Percentiles rank a stretch among this genome's conserved stretches.
phyloP scores from a whole-genome alignment of 2,113 vertebrate genomes.

The Falcunculus frontatus region DNA sequence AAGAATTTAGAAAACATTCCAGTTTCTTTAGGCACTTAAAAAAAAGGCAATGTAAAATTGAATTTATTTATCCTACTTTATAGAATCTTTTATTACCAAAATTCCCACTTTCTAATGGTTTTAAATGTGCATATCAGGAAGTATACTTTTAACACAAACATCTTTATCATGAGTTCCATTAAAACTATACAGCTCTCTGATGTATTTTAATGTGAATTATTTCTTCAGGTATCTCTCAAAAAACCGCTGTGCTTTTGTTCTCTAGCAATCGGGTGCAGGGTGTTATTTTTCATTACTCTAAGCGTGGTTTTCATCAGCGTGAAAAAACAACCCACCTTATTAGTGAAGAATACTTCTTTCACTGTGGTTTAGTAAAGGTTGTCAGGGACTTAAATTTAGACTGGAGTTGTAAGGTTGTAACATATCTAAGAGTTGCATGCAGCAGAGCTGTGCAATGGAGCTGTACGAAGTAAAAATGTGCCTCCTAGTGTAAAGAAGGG shows the following conservation, averaged over 20 bases:
- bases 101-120: not conserved
- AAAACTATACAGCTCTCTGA: not conserved
- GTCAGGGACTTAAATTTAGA: not conserved
- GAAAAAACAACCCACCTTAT: not conserved
- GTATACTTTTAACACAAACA: not conserved
- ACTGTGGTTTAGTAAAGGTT: not conserved
- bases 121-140: not conserved
- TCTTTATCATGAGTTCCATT: not conserved
- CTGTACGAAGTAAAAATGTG: slow-evolving; percentile 55
- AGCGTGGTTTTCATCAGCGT: not conserved
- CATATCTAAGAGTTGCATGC: not conserved
- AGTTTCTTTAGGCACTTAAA: not conserved
- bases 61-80: not conserved
- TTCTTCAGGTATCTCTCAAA: not conserved
- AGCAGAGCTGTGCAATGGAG: not conserved
- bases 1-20: not conserved
- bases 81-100: not conserved
- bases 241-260: not conserved
- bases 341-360: not conserved
- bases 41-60: not conserved
- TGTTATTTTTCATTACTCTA: not conserved
- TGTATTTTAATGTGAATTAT: not conserved
- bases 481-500: slow-evolving; percentile 69
- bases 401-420: slow-evolving; percentile 7
- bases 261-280: not conserved